Evolutionary conservation across 2,797 vertebrate genomes (phyloP).

Genomic region (Sebastes trivittatus): DNA sequence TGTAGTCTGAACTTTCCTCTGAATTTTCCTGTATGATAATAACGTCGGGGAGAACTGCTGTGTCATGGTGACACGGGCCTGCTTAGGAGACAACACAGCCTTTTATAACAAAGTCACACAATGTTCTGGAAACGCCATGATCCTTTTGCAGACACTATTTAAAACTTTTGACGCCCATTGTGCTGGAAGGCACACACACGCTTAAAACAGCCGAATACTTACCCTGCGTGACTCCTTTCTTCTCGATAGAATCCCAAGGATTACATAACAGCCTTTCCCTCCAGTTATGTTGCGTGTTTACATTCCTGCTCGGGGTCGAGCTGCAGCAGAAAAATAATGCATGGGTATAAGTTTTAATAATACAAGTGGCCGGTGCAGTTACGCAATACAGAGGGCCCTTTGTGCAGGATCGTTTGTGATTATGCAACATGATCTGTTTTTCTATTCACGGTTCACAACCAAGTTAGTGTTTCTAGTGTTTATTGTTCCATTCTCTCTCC

Average conservation of each 20-base stretch:
- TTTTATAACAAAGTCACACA: neutral
- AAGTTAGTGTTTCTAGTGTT: constrained; percentile 48
- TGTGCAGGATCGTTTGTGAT: constrained; percentile 65
- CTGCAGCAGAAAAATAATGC: constrained; percentile 59
- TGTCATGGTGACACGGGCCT: constrained; percentile 32
- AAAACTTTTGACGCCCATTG: constrained; percentile 10
- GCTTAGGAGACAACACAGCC: neutral
- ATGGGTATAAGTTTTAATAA: constrained; percentile 62
- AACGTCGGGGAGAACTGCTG: neutral
- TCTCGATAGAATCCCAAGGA: constrained; percentile 1
- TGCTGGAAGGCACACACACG: neutral
- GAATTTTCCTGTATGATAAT: neutral
- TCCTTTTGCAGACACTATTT: neutral
- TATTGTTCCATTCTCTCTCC: constrained; percentile 37
- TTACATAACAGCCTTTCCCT: constrained; percentile 15
- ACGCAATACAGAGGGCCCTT: constrained; percentile 66
- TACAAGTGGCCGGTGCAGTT: constrained; percentile 54
- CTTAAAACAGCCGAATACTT: neutral
- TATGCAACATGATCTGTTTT: constrained; percentile 72
- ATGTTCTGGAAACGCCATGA: constrained; percentile 1
- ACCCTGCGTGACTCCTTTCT: constrained; percentile 6
- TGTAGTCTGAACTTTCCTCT: neutral
- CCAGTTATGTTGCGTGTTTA: constrained; percentile 46
- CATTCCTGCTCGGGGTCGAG: constrained; percentile 53
- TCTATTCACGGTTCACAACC: constrained; percentile 54